A percentile compares a stretch with the other conserved stretches of the same genome.
phyloP scores from a whole-genome alignment of 2,113 vertebrate genomes.

The Eurystomus gularis region DNA sequence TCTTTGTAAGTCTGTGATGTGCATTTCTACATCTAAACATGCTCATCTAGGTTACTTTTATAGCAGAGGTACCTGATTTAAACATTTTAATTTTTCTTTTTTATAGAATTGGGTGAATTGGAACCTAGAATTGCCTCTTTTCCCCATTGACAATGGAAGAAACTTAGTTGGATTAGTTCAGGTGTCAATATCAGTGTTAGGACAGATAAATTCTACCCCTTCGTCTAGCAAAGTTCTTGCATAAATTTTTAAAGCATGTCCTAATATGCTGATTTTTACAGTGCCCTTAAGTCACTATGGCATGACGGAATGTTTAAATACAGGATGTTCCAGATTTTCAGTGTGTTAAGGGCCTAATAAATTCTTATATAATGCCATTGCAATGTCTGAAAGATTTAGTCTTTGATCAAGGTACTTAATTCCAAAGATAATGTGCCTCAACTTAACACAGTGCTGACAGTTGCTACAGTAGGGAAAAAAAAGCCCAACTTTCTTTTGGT shows the following conservation, averaged over 20 bases:
- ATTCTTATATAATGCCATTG: neutral
- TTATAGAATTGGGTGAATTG: neutral
- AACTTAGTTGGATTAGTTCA: neutral
- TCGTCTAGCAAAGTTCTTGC: neutral
- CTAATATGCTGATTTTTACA: neutral
- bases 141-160: neutral
- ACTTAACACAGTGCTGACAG: neutral
- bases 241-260: neutral
- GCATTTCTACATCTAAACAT: neutral
- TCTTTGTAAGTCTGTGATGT: neutral
- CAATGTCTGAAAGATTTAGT: neutral
- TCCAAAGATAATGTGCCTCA: neutral
- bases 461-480: neutral
- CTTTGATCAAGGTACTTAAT: slow-evolving; percentile 33
- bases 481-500: neutral
- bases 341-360: neutral
- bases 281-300: neutral
- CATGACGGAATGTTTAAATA: neutral
- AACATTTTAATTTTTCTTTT: too few species aligned
- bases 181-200: accelerated
- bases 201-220: neutral
- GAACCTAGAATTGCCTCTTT: neutral
- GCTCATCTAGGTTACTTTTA: neutral
- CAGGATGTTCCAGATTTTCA: neutral
- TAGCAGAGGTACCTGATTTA: neutral